phyloP scores from a whole-genome alignment of 2,113 vertebrate species.

The Leiothrix lutea region DNA sequence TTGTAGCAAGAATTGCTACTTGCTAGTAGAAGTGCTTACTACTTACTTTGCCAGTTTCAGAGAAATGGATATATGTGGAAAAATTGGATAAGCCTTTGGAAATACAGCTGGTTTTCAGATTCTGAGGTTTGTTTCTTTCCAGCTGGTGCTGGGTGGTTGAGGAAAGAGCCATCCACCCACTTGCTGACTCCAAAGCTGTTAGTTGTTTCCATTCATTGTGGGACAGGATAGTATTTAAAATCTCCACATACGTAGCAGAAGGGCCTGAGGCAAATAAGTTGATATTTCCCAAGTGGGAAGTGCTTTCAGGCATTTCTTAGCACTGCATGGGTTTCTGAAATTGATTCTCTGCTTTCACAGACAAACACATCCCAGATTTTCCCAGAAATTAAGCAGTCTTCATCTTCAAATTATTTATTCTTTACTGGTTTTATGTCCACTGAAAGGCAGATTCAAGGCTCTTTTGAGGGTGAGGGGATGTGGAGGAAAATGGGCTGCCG shows the following conservation, averaged over 20 bases:
- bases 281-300: background rate
- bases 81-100: background rate
- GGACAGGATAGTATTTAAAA: background rate
- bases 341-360: background rate
- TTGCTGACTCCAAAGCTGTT: background rate
- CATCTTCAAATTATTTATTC: background rate
- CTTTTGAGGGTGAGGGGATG: background rate
- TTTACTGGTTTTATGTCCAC: background rate
- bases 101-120: background rate
- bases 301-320: background rate
- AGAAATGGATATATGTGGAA: background rate
- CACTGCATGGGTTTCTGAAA: background rate
- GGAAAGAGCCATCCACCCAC: background rate
- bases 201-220: background rate
- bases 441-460: background rate
- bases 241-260: accelerated
- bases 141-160: background rate
- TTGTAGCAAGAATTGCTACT: background rate
- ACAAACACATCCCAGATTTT: background rate
- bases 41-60: background rate
- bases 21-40: background rate
- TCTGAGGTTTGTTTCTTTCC: background rate
- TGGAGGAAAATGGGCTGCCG: background rate
- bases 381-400: background rate
- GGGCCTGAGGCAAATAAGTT: background rate